These are phyloP conservation scores for Drosophila equinoxialis DNA, from an alignment of 1,140 invertebrate species.

Conservation along the genomic window DNA sequence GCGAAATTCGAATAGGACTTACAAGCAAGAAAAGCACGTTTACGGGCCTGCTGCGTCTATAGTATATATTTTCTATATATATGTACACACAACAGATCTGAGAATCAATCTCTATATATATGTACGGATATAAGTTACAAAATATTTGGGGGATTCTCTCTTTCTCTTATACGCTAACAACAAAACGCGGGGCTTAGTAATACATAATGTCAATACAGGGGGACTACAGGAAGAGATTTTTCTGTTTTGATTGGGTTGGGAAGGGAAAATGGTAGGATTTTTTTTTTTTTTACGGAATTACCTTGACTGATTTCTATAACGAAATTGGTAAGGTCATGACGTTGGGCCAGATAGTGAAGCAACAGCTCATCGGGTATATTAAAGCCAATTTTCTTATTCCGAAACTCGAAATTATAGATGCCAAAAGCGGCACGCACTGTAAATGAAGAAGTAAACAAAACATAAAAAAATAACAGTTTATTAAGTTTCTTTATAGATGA, in stretches of 20 bases:
- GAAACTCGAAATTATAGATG: slow-evolving; percentile 80
- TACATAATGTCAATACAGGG: neutral
- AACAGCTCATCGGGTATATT: slow-evolving; percentile 79
- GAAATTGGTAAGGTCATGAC: slow-evolving; percentile 81
- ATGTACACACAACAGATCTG: slow-evolving; percentile 34
- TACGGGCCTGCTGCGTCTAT: slow-evolving; percentile 65
- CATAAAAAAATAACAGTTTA: too few relatives aligned
- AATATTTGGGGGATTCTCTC: slow-evolving; percentile 2
- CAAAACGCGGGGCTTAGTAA: slow-evolving; percentile 46
- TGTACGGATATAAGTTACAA: slow-evolving; percentile 19
- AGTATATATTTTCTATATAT: slow-evolving; percentile 42
- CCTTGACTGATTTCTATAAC: slow-evolving; percentile 82
- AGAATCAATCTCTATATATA: slow-evolving; percentile 27
- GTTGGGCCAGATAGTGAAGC: slow-evolving; percentile 76
- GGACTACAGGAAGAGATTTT: neutral
- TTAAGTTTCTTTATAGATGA: neutral
- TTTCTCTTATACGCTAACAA: slow-evolving; percentile 63
- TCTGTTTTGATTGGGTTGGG: too few relatives aligned
- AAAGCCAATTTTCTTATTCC: slow-evolving; percentile 81
- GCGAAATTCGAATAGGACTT: slow-evolving; percentile 67
- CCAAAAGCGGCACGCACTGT: slow-evolving; percentile 78
- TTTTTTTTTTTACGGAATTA: slow-evolving; percentile 47
- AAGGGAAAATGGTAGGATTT: neutral
- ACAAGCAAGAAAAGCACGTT: slow-evolving; percentile 73
- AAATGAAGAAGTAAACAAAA: slow-evolving; percentile 19